Conservation (phyloP, 2,113 vertebrate genomes). For the Agapornis roseicollis region DNA sequence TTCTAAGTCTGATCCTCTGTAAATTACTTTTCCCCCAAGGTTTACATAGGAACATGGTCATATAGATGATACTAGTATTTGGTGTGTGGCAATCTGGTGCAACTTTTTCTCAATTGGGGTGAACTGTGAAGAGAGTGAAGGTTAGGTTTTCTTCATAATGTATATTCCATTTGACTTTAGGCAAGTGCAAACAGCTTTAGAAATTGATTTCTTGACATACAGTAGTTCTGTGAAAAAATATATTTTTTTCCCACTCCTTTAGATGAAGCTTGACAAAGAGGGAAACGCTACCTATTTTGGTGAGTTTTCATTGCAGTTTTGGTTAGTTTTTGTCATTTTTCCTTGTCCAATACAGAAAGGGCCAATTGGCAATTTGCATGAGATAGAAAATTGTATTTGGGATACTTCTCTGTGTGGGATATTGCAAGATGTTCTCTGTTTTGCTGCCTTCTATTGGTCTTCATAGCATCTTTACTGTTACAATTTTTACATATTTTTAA, state of each 20-base stretch:
- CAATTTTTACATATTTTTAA: neutral
- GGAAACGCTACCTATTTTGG: constrained; percentile 90
- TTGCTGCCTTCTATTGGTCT: neutral
- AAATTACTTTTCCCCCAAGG: neutral
- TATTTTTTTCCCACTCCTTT: neutral
- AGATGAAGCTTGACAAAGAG: constrained; percentile 92
- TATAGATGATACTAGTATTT: neutral
- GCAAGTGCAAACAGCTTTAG: neutral
- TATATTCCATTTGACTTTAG: neutral
- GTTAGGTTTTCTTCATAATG: neutral
- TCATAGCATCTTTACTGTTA: neutral
- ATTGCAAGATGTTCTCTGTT: neutral
- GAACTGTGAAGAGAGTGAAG: neutral
- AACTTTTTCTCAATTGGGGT: neutral
- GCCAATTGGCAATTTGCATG: fast-evolving
- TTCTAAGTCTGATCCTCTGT: neutral
- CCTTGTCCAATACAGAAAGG: neutral
- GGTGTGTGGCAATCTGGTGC: fast-evolving
- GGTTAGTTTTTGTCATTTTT: neutral
- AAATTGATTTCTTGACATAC: neutral
- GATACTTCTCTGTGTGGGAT: neutral
- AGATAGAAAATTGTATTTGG: neutral
- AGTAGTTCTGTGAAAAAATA: neutral
- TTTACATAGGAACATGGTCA: fast-evolving
- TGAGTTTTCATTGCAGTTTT: constrained; percentile 69